Evolutionary conservation across 2,797 vertebrate genomes (phyloP).

Genomic region (Vespertilio murinus): DNA sequence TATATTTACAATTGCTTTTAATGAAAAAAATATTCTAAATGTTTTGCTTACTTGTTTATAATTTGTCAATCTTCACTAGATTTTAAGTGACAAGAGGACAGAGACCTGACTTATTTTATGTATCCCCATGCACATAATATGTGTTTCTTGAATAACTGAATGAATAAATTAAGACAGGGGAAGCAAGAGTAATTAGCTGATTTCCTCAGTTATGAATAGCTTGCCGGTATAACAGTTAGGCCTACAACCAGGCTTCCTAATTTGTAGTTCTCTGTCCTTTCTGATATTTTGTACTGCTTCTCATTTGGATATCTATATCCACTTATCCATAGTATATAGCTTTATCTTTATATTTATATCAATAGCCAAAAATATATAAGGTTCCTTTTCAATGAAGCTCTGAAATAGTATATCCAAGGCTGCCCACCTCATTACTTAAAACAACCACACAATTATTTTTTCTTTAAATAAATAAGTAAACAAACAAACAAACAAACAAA

Average conservation of each 20-base stretch:
- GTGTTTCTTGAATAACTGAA: background rate
- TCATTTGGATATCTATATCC: background rate
- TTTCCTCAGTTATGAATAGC: background rate
- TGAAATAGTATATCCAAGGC: constrained; percentile 13
- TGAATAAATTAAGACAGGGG: background rate
- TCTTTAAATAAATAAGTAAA: background rate
- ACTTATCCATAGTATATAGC: background rate
- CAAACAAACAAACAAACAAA: no score
- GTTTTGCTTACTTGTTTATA: background rate
- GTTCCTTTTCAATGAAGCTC: background rate
- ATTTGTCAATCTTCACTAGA: background rate
- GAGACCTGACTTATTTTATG: background rate
- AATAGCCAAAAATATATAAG: background rate
- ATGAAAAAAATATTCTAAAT: background rate
- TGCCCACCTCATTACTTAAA: background rate
- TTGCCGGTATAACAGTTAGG: background rate
- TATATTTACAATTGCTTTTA: no score
- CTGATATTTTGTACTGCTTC: background rate
- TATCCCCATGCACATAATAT: background rate
- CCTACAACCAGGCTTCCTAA: background rate
- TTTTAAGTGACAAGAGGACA: background rate
- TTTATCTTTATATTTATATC: background rate
- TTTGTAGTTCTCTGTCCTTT: background rate
- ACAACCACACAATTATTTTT: background rate
- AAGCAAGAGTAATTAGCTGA: background rate